phyloP scores from a whole-genome alignment of 2,113 vertebrate genomes.

The Anseranas semipalmata region DNA sequence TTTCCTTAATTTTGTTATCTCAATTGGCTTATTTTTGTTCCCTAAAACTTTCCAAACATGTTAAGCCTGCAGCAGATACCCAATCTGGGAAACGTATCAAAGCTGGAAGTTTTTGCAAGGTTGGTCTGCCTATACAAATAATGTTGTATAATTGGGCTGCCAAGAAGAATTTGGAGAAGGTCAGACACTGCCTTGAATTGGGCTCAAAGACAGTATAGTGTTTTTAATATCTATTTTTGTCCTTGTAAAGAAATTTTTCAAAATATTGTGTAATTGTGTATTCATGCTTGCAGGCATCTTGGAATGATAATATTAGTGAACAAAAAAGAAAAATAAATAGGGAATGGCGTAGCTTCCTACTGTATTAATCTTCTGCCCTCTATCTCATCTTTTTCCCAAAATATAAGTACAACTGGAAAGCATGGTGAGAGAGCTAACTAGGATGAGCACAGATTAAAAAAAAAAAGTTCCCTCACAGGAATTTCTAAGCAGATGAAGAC shows the following conservation, averaged over 20 bases:
- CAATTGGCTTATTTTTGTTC: neutral
- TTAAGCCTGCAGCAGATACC: neutral
- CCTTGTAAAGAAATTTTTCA: neutral
- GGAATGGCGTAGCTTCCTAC: neutral
- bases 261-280: neutral
- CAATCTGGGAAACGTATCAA: neutral
- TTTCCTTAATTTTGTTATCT: slow-evolving; percentile 18
- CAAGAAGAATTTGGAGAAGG: neutral
- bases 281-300: neutral
- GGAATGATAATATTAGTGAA: neutral
- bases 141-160: neutral
- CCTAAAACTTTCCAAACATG: neutral
- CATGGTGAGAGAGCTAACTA: neutral
- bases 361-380: neutral
- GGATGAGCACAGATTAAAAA: neutral
- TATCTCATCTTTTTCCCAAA: neutral
- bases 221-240: neutral
- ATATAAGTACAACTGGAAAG: neutral
- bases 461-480: neutral
- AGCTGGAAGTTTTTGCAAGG: neutral
- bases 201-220: neutral
- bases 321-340: neutral
- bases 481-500: neutral
- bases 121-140: neutral
- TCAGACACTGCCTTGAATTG: neutral